Conservation (phyloP, 2,113 vertebrate species). For the Microcebus lehilahytsara region DNA sequence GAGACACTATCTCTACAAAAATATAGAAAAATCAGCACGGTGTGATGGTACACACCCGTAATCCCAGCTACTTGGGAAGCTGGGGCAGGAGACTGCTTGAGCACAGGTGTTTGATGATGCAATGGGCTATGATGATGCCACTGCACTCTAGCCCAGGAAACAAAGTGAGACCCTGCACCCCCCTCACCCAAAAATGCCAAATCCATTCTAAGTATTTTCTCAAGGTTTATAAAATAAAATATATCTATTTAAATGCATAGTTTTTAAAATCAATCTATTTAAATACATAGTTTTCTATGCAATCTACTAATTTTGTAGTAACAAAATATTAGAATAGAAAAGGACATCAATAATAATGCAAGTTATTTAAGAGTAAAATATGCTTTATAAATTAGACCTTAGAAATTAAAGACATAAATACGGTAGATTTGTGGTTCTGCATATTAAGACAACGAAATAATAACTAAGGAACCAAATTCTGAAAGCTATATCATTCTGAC, state of each 20-base stretch:
- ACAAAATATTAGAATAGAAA: slow-evolving; percentile 1
- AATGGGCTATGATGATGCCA: too few species aligned
- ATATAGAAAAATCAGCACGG: too few species aligned
- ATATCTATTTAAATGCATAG: slow-evolving; percentile 10
- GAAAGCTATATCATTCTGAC: slow-evolving; percentile 18
- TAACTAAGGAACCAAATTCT: slow-evolving; percentile 34
- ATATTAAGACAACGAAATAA: slow-evolving; percentile 8
- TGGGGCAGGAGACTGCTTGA: too few species aligned
- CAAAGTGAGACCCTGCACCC: too few species aligned
- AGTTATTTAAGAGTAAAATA: slow-evolving; percentile 2
- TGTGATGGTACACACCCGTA: too few species aligned
- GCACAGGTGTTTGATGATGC: too few species aligned
- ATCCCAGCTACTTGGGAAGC: too few species aligned
- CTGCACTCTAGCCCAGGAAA: too few species aligned
- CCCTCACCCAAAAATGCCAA: not conserved
- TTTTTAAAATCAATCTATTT: slow-evolving; percentile 10
- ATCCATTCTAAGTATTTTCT: slow-evolving; percentile 18
- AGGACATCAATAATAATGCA: not conserved
- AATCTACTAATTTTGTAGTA: not conserved
- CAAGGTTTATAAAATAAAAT: not conserved
- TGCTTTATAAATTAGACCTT: slow-evolving; percentile 24
- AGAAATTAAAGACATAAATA: slow-evolving; percentile 29
- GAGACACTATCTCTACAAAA: too few species aligned
- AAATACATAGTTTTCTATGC: not conserved
- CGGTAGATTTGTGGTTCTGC: not conserved